Conservation (phyloP, 2,888 invertebrate genomes). For the Luperina nickerlii region DNA sequence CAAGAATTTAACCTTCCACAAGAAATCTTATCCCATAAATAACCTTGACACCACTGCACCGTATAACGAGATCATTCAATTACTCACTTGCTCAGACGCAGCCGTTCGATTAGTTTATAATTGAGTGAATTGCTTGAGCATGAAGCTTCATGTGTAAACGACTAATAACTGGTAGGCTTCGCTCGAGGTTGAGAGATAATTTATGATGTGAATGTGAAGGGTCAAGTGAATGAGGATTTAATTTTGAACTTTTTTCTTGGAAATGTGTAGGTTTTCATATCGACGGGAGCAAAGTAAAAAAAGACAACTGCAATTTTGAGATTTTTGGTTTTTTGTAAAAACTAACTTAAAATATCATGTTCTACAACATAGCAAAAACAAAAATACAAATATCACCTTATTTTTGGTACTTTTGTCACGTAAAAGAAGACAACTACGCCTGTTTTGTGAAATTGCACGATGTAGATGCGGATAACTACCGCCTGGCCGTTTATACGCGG, state of each 20-base stretch:
- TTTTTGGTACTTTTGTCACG: too few species aligned
- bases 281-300: too few species aligned
- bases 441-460: too few species aligned
- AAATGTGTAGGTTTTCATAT: too few species aligned
- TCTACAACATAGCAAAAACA: too few species aligned
- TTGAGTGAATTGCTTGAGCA: conserved; percentile 55
- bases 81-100: conserved; percentile 42
- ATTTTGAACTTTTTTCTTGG: background rate
- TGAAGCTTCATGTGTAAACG: conserved; percentile 35
- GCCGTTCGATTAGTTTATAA: conserved; percentile 61
- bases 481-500: too few species aligned
- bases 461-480: too few species aligned
- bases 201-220: conserved; percentile 1
- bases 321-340: too few species aligned
- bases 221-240: background rate
- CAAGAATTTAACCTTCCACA: background rate
- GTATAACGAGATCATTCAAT: conserved; percentile 44
- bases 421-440: too few species aligned
- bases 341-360: too few species aligned
- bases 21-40: conserved; percentile 25
- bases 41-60: conserved; percentile 30
- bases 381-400: too few species aligned
- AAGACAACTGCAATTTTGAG: too few species aligned
- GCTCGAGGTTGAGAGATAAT: conserved; percentile 35
- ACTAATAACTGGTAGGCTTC: conserved; percentile 37